Percentiles rank a stretch among this genome's conserved stretches.
Evolutionary conservation across 2,113 vertebrate species (phyloP).

Genomic region (Galeopterus variegatus): DNA sequence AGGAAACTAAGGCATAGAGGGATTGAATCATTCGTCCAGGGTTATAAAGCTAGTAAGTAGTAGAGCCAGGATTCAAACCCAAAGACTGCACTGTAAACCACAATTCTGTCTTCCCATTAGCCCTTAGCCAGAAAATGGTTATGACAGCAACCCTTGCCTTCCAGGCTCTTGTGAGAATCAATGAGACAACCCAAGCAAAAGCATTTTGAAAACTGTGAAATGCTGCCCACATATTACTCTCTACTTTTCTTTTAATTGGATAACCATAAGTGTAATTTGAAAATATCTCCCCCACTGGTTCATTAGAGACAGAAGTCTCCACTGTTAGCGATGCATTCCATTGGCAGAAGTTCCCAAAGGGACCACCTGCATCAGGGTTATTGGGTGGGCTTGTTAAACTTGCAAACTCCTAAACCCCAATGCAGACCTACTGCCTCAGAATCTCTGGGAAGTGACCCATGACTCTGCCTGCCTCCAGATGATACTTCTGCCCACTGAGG

Average conservation of each 20-base stretch:
- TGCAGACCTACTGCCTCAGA: not conserved
- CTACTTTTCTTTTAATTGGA: slow-evolving; percentile 27
- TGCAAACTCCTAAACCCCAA: not conserved
- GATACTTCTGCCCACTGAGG: not conserved
- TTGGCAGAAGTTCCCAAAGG: not conserved
- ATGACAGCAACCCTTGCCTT: not conserved
- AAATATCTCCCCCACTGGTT: not conserved
- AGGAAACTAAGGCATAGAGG: slow-evolving; percentile 14
- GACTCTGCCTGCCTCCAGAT: not conserved
- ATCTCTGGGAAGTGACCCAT: not conserved
- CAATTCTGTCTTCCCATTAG: not conserved
- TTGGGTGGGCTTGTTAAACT: not conserved
- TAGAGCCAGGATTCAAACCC: not conserved
- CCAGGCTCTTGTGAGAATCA: not conserved
- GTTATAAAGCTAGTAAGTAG: not conserved
- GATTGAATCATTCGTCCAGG: not conserved
- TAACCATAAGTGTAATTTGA: slow-evolving; percentile 7
- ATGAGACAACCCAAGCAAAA: not conserved
- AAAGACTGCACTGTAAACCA: not conserved
- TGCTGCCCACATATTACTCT: slow-evolving; percentile 25
- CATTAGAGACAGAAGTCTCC: not conserved
- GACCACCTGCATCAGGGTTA: not conserved
- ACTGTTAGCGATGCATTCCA: not conserved
- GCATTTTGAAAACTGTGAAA: slow-evolving; percentile 3
- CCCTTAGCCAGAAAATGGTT: not conserved